Percentiles rank a stretch among this genome's conserved stretches.
These are phyloP conservation scores for Leucopsar rothschildi DNA, from an alignment of 2,113 vertebrate genomes.

Conservation along the genomic window DNA sequence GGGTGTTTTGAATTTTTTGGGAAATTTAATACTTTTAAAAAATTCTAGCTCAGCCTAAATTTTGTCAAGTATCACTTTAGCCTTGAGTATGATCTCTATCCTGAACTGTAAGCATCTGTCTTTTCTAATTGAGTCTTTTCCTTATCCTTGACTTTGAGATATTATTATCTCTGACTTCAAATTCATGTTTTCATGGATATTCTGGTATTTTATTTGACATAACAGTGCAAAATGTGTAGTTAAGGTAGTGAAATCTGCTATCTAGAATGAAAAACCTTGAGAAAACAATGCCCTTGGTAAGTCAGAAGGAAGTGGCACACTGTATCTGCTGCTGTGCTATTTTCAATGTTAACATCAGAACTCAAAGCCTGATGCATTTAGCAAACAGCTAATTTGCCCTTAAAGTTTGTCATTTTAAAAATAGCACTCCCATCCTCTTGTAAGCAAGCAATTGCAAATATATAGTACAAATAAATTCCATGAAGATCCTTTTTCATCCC, in stretches of 20 bases:
- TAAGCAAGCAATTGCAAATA: neutral
- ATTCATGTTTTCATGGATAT: neutral
- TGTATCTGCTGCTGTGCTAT: neutral
- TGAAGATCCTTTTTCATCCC: neutral
- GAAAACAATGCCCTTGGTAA: neutral
- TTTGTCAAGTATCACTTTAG: neutral
- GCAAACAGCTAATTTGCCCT: neutral
- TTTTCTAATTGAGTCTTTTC: neutral
- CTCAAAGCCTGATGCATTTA: neutral
- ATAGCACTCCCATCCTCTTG: neutral
- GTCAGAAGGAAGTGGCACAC: neutral
- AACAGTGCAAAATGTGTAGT: neutral
- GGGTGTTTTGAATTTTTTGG: neutral
- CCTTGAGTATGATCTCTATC: neutral
- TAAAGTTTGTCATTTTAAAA: neutral
- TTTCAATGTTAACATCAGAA: neutral
- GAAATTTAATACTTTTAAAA: neutral
- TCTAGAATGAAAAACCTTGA: neutral
- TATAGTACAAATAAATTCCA: neutral
- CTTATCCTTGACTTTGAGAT: neutral
- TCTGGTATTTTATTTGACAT: neutral
- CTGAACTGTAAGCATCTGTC: neutral
- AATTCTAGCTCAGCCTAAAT: neutral
- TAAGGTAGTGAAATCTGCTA: neutral
- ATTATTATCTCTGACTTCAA: neutral